These are phyloP conservation scores for Amiota minor DNA, from an alignment of 2,888 invertebrate genomes.

Conservation along the genomic window DNA sequence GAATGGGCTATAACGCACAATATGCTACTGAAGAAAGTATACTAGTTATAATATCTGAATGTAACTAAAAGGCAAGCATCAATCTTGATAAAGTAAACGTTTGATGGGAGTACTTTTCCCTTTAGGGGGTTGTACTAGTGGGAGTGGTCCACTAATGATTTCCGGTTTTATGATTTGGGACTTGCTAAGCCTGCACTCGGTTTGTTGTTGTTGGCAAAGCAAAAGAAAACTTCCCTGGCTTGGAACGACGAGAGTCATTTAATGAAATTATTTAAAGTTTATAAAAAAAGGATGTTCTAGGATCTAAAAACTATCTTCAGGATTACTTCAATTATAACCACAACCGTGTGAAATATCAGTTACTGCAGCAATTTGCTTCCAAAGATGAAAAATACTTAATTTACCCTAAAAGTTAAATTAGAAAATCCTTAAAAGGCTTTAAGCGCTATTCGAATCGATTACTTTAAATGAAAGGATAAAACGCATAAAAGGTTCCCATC, in stretches of 20 bases:
- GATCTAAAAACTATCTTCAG: constrained; percentile 26
- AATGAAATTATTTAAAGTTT: constrained; percentile 13
- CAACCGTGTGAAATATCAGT: too few relatives aligned
- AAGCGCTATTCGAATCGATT: too few relatives aligned
- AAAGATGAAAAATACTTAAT: too few relatives aligned
- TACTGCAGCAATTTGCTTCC: too few relatives aligned
- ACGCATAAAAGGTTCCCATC: constrained; percentile 13
- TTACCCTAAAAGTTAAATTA: too few relatives aligned
- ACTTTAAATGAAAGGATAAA: neutral
- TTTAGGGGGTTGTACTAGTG: neutral
- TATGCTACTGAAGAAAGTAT: constrained; percentile 19
- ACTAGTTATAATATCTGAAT: neutral
- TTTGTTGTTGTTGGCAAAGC: too few relatives aligned
- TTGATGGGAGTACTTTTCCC: neutral
- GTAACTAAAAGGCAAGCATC: neutral
- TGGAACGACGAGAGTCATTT: too few relatives aligned
- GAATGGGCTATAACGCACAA: constrained; percentile 15
- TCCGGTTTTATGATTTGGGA: constrained; percentile 16
- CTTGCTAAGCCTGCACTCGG: too few relatives aligned
- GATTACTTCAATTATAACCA: too few relatives aligned
- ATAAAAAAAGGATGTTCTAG: constrained; percentile 48
- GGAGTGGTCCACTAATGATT: constrained; percentile 21
- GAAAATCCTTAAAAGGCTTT: too few relatives aligned
- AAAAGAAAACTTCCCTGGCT: too few relatives aligned
- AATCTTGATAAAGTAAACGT: neutral